Conservation (phyloP, 2,888 invertebrate species). For the Leptinotarsa haldemani region DNA sequence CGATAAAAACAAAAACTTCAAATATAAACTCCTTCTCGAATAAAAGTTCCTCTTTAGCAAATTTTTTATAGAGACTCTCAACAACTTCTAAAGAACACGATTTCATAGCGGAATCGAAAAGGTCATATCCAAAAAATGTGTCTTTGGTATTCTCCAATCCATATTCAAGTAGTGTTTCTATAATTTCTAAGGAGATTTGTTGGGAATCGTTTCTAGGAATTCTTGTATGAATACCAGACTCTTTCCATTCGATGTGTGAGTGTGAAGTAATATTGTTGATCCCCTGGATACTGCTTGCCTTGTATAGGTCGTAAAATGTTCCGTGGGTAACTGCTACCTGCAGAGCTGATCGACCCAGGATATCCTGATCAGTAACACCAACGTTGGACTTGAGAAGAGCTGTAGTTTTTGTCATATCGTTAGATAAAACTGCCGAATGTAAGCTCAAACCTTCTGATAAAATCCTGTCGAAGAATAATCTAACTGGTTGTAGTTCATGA, state of each 20-base stretch:
- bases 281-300: neutral
- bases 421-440: slow-evolving; percentile 26
- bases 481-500: slow-evolving; percentile 28
- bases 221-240: neutral
- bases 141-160: slow-evolving; percentile 22
- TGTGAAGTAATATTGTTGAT: slow-evolving; percentile 23
- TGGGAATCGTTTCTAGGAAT: slow-evolving; percentile 1
- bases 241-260: neutral
- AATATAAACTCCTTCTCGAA: slow-evolving; percentile 25
- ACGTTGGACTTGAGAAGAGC: neutral
- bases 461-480: slow-evolving; percentile 31
- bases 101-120: slow-evolving; percentile 31
- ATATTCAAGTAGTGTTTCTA: slow-evolving; percentile 16
- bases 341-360: slow-evolving; percentile 25
- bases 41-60: slow-evolving; percentile 12
- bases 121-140: slow-evolving; percentile 23
- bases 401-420: slow-evolving; percentile 9
- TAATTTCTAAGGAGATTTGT: slow-evolving; percentile 12
- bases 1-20: slow-evolving; percentile 19
- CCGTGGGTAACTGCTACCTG: slow-evolving; percentile 31
- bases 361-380: neutral
- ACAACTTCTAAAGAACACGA: slow-evolving; percentile 28
- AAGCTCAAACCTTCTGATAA: slow-evolving; percentile 20
- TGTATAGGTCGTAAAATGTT: slow-evolving; percentile 27
- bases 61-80: slow-evolving; percentile 14